Base-by-base conservation (phyloP, 2,888 invertebrate species). In the Mesodorylaimus sp. region DNA sequence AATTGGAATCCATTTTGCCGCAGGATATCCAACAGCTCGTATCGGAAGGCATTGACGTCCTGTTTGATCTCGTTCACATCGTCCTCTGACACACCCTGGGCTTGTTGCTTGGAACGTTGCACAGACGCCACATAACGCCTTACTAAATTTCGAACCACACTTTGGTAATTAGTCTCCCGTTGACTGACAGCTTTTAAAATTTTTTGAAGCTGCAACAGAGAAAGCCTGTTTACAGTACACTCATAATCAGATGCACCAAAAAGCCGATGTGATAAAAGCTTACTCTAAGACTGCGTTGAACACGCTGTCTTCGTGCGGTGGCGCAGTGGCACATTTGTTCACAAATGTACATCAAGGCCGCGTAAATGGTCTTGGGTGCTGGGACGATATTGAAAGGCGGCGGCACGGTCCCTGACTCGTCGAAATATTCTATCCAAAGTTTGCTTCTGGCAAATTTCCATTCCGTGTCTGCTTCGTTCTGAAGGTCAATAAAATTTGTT, bases 1-100 rank as follows among this genome's bases (percentile, higher is more conserved):
- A 59, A 59, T 25, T 57, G 52, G 53, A 56, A 59, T 62, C 91
- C 91, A 57, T 87, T 88, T 71, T 85, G 86, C 68, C 86, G 83
- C 55, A 95, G 76, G 61, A 95, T 89, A 74, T 93, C 93, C 50
- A 95, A 82, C 42, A 95, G 76, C 71, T 95, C 95, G 73, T 86
- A 95, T 57, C 93, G 81, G 75, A 95, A 93, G 26, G 93, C 88
- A 56, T 88, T 89, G 58, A 95, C 91, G 71, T 95, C 95, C 72
- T 95, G 93, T 69, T 95, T 95, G 66, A 95, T 89, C 75, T 95
- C 95, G 73, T 95, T 95, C 54, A 95, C 87, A 72, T 95, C 95
- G 68, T 95, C 95, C 72, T 93, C 93, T 0, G 89, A 93, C 47
- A 95, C 91, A 47, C 93, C 93, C 69, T 93, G 88, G 61, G 84